These are phyloP conservation scores for Sternotherus odoratus DNA, from an alignment of 2,797 vertebrate species.

Conservation along the genomic window DNA sequence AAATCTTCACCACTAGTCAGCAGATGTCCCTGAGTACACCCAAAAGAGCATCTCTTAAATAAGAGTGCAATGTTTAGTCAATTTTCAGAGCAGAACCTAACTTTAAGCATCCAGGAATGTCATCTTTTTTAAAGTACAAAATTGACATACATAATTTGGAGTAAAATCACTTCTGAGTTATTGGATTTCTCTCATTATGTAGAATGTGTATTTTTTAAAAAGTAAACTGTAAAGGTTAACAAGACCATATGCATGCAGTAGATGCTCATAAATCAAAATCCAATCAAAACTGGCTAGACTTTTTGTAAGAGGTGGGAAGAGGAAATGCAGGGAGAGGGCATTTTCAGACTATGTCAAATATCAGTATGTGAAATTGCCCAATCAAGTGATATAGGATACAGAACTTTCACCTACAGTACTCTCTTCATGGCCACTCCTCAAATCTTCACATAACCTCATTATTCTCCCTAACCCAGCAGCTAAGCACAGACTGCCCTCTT, in stretches of 20 bases:
- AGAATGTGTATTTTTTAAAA: constrained; percentile 46
- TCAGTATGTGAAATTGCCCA: background rate
- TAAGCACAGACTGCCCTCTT: background rate
- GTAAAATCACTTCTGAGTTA: background rate
- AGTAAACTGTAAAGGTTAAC: background rate
- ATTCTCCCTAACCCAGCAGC: background rate
- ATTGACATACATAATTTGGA: background rate
- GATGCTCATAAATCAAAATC: background rate
- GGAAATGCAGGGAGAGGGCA: background rate
- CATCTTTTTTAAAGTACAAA: background rate
- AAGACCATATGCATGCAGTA: constrained; percentile 1
- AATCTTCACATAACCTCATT: rapidly evolving
- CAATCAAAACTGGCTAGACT: background rate
- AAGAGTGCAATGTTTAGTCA: background rate
- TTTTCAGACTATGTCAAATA: background rate
- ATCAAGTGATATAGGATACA: background rate
- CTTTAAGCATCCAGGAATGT: background rate
- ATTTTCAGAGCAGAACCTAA: background rate
- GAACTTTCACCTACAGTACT: background rate
- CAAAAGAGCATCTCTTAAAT: background rate
- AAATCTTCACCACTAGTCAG: background rate
- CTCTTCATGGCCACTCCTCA: background rate
- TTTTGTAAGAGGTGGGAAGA: background rate
- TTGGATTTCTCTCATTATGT: background rate
- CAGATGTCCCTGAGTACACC: background rate